Base-by-base conservation (phyloP, 2,797 vertebrate species). In the Gadopsis marmoratus region DNA sequence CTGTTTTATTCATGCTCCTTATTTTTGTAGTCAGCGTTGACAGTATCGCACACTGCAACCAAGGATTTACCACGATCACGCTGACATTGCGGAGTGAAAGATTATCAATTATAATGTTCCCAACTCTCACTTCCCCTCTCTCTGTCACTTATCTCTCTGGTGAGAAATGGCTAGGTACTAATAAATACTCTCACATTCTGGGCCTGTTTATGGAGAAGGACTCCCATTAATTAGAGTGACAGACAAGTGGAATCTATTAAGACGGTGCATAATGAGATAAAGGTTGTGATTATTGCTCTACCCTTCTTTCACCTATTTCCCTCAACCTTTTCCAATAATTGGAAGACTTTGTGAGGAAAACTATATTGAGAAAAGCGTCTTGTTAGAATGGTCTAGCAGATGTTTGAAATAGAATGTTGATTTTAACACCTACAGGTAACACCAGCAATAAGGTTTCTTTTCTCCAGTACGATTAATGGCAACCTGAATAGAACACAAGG, bases 41-140 rank as follows among this genome's bases (percentile, higher is more conserved):
- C 83, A 84, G 87, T 81, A 79, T 84, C 81, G 77, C 76, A 70
- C 67, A 50, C 83, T 65, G 72, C 78, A 84, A 78, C 81, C 64
- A 67, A 86, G 84, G 79, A 83, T 88, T 89, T 85, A 85, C 78
- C 83, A 88, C 85, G 69, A 89, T 89, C 82, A 80, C 81, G 72
- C 79, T 87, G 88, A 91, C 88, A 85, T 78, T 74, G 74, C 56
- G 54, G 75, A 91, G 82, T 91, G 91, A 94, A 93, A 89, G 89
- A 93, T 91, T 70, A 91, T 93, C 87, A 93, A 92, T 95, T 91
- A 92, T 87, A 88, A 90, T 92, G 83, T 90, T 88, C 76, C 84
- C 85, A 88, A 83, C 73, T 87, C 79, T 82, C 65, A 87, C 85
- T 79, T 88, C 61, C 69, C 50, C 71, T 78, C 81, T 82, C 61